Evolutionary conservation across 2,797 vertebrate genomes (phyloP).

Genomic region (Arctocebus calabarensis): DNA sequence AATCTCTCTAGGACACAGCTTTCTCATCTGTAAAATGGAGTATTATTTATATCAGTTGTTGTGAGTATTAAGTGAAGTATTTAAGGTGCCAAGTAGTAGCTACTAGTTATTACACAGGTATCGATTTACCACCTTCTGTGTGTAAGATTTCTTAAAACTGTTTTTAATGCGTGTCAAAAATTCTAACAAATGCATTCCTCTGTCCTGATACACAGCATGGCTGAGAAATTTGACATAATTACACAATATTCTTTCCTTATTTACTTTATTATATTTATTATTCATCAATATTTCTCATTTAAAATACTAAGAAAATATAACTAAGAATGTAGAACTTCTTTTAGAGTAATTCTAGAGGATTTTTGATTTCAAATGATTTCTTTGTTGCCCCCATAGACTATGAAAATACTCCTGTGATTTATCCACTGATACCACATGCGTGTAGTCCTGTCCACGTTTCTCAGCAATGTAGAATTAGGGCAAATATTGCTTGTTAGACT

Average conservation of each 20-base stretch:
- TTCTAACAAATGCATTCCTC: conserved; percentile 25
- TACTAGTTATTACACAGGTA: not conserved
- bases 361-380: conserved; percentile 48
- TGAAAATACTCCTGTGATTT: not conserved
- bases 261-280: conserved; percentile 37
- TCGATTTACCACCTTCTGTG: not conserved
- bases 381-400: not conserved
- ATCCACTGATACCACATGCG: not conserved
- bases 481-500: not conserved
- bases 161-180: conserved; percentile 53
- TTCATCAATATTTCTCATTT: conserved; percentile 21
- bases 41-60: not conserved
- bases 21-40: conserved; percentile 53
- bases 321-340: conserved; percentile 16
- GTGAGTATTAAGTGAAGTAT: conserved; percentile 21
- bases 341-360: not conserved
- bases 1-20: not conserved
- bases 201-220: not conserved
- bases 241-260: not conserved
- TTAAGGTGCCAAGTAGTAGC: conserved; percentile 1
- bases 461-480: not conserved
- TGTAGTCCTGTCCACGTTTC: not conserved
- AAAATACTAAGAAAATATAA: conserved; percentile 51
- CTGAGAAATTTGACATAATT: conserved; percentile 39
- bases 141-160: not conserved